Base-by-base conservation (phyloP, 2,888 invertebrate genomes). In the Leucoma salicis region DNA sequence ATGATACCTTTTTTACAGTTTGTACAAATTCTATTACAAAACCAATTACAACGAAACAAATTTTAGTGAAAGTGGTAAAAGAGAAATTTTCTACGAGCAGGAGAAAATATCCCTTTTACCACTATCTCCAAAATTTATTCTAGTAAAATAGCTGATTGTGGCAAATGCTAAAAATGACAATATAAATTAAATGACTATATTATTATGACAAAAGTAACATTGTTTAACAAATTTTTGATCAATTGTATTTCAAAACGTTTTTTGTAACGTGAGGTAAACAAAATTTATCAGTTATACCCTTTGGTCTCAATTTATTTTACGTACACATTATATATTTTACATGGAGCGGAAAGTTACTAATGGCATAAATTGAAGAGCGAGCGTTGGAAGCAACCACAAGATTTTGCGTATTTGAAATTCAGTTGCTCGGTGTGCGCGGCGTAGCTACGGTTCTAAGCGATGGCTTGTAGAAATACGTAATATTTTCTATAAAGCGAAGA, bases 351-450 rank as follows among this genome's bases (percentile, higher is more conserved):
- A 80, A 75, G 74, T 74, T 75, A 78, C 78, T 82, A 83, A 82
- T 82, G 77, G 81, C 74, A 82, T 79, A 82, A 82, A 84, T 82
- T 83, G 78, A 77, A 79, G 77, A 79, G 75, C 74, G 74, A 74
- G 73, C 71, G 74, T 66, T 76, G 59, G 70, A 75, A 74, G 76
- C 67, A 75, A 76, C 82, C 78, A 65, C 80, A 74, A 77, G 78
- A 78, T 84, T 83, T 82, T 80, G 76, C 78, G 75, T 79, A 82
- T 82, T 83, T 78, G 78, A 82, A 83, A 83, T 85, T 84, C 78
- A 82, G 82, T 77, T 80, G 76, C 78, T 77, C 75, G 67, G 66
- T 60, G 65, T 61, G 71, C 70, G 61, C 60, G 61, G 57, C 57
- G 57, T 21, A 21, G 21, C 29, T 10, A 64, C 66, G 71, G 68